Evolutionary conservation across 2,113 vertebrate genomes (phyloP), one percentile per base, ranked within the genome.

Genomic region (Crotophaga sulcirostris): DNA sequence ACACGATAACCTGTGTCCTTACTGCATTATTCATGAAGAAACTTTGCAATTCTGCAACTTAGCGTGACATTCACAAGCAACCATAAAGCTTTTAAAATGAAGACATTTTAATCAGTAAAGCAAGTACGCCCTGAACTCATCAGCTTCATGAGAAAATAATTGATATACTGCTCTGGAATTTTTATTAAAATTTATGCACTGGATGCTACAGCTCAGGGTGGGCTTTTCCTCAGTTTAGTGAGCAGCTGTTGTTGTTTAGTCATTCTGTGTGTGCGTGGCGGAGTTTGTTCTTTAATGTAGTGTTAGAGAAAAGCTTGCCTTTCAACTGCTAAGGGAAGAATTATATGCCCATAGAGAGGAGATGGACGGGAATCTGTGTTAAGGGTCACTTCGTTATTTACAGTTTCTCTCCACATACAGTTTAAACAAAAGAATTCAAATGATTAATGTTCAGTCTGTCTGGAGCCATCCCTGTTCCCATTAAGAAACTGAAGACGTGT

Each of bases 361-460:
- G 78, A 87, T 85, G 74, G 84, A 90, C 0, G 1, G 74, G n/a
- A 88, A 74, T 87, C 38, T 40, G 36, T 85, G 78, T 85, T 88
- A 89, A 94, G 84, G 89, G 87, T 96, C 82, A 59, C 24, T 2
- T 83, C 69, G 25, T 94, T 97, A 69, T 88, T 95, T 96, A 94
- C 84, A 56, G 8, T 96, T 94, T 87, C 76, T 81, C 42, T 89
- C 42, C 54, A 76, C 55, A 24, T 93, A 74, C 45, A 77, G 26
- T 80, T 96, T 85, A 85, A 96, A 93, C 82, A 85, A 74, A 89
- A 94, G 67, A 90, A 77, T 83, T 62, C 17, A 55, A 40, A 56
- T 95, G 77, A 94, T 83, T 82, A 83, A 89, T 82, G 81, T 42
- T 84, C 76, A 29, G 54, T 81, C 70, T 82, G 23, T 58, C 75